Evolutionary conservation across 2,797 vertebrate genomes (phyloP).

Genomic region (Lagocephalus sceleratus): DNA sequence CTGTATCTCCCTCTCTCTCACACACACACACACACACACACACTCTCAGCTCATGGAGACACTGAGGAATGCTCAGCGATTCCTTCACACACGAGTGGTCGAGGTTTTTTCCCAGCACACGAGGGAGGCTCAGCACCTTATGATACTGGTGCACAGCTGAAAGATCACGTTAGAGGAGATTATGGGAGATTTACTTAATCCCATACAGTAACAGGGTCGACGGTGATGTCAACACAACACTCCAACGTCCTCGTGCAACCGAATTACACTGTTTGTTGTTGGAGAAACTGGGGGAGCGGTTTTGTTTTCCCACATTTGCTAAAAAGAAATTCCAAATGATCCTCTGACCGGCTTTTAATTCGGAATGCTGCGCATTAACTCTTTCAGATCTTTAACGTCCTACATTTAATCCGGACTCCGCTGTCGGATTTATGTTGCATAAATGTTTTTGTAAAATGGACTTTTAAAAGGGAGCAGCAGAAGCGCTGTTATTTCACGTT

Average conservation of each 20-base stretch:
- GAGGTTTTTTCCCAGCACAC: slow-evolving; percentile 27
- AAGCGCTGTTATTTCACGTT: slow-evolving; percentile 21
- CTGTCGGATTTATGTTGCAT: background rate
- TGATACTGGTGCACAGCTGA: background rate
- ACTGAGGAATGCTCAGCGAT: slow-evolving; percentile 23
- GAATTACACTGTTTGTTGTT: slow-evolving; percentile 7
- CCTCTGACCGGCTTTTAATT: slow-evolving; percentile 36
- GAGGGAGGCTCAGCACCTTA: slow-evolving; percentile 7
- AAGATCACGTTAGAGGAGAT: slow-evolving; percentile 16
- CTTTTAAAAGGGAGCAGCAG: background rate
- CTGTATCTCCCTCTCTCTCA: background rate
- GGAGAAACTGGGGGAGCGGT: background rate
- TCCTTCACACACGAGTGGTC: background rate
- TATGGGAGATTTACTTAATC: slow-evolving; percentile 46
- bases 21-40: slow-evolving; percentile 9
- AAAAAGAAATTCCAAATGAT: slow-evolving; percentile 11
- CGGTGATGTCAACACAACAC: background rate
- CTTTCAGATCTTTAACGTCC: slow-evolving; percentile 7
- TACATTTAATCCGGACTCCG: slow-evolving; percentile 25
- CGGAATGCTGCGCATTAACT: slow-evolving; percentile 14
- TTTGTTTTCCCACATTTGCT: background rate
- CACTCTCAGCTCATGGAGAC: slow-evolving; percentile 12
- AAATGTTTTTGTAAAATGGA: background rate
- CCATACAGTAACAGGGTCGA: slow-evolving; percentile 5
- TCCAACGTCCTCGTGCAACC: background rate